A percentile compares a stretch with the other conserved stretches of the same genome.
phyloP scores from a whole-genome alignment of 2,888 invertebrate species.

The Phortica okadai region DNA sequence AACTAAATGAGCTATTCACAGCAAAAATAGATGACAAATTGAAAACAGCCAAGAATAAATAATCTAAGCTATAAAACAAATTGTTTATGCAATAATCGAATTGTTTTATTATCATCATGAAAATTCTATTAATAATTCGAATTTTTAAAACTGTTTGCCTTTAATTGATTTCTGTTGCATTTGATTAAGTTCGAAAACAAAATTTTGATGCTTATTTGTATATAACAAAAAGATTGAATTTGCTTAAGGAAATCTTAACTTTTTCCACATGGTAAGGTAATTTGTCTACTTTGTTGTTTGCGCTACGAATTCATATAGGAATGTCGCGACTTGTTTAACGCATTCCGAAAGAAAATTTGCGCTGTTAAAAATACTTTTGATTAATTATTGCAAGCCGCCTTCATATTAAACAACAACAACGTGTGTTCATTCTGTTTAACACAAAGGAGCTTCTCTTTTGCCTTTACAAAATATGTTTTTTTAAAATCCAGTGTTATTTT shows the following conservation, averaged over 20 bases:
- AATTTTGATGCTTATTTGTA: no score
- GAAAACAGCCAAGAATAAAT: not conserved
- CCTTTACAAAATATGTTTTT: not conserved
- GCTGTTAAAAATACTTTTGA: not conserved
- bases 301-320: conserved; percentile 20
- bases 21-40: not conserved
- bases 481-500: not conserved
- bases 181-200: no score
- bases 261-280: not conserved
- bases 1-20: conserved; percentile 23
- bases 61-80: not conserved
- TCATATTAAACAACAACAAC: not conserved
- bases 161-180: no score
- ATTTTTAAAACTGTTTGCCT: no score
- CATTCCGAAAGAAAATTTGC: not conserved
- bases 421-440: not conserved
- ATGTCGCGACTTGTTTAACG: conserved; percentile 9
- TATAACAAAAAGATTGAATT: no score
- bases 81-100: no score
- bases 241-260: not conserved
- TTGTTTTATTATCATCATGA: no score
- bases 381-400: not conserved
- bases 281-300: conserved; percentile 6
- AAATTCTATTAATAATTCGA: no score
- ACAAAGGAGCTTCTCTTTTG: not conserved